A percentile compares a stretch with the other conserved stretches of the same genome.
Conservation (phyloP, 2,113 vertebrate genomes). For the Chloebia gouldiae region DNA sequence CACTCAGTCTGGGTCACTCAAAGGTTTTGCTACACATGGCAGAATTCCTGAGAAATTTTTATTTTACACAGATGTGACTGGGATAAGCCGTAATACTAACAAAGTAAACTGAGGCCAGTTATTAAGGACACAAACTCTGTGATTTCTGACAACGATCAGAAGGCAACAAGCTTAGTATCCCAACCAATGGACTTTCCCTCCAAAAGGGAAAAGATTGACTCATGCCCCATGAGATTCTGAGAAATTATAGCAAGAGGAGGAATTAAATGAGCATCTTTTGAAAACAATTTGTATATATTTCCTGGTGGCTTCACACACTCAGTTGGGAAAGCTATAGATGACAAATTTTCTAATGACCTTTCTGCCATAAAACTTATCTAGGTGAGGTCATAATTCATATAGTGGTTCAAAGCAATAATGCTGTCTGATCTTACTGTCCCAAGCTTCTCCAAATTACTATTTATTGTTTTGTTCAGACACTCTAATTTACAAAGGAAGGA, state of each 20-base stretch:
- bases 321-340: background rate
- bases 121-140: background rate
- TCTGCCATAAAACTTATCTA: slow-evolving; percentile 51
- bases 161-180: background rate
- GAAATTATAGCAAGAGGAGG: background rate
- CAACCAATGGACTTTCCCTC: background rate
- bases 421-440: background rate
- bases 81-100: background rate
- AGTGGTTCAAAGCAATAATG: slow-evolving; percentile 12
- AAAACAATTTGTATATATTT: slow-evolving; percentile 10
- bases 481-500: background rate
- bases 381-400: background rate
- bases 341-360: slow-evolving; percentile 45
- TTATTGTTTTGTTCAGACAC: background rate
- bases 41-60: background rate
- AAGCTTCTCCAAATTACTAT: slow-evolving; percentile 14
- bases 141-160: background rate
- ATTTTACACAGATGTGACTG: background rate
- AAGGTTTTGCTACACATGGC: background rate
- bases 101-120: background rate
- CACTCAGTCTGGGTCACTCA: background rate
- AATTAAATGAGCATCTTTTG: background rate
- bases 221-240: background rate
- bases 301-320: background rate
- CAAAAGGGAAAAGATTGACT: background rate